These are phyloP conservation scores for Sturnus vulgaris DNA, from an alignment of 2,113 vertebrate species.

Conservation along the genomic window DNA sequence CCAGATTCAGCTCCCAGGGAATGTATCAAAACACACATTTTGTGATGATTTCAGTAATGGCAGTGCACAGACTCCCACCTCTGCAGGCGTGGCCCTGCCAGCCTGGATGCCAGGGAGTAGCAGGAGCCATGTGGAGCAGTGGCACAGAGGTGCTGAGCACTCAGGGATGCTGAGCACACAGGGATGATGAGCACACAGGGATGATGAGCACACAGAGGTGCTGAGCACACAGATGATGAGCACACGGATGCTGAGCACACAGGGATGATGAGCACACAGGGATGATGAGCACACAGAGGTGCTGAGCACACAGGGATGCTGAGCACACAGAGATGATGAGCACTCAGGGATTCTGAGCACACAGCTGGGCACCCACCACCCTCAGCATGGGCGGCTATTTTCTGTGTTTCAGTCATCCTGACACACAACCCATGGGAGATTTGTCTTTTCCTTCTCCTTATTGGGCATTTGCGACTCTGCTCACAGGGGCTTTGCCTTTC, in stretches of 20 bases:
- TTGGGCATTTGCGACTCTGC: too few relatives aligned
- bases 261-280: neutral
- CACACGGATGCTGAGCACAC: neutral
- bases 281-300: neutral
- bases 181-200: too few relatives aligned
- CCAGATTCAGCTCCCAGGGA: neutral
- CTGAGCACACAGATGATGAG: neutral
- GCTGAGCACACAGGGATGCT: neutral
- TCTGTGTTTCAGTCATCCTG: neutral
- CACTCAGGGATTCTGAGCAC: neutral
- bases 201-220: neutral
- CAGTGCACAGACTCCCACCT: neutral
- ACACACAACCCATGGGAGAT: neutral
- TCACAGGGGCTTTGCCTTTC: neutral
- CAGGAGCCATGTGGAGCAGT: neutral
- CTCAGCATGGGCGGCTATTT: fast-evolving
- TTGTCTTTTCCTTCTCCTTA: neutral
- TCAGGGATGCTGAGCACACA: neutral
- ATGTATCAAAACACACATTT: fast-evolving
- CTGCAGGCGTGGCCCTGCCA: fast-evolving
- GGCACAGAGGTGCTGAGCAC: neutral
- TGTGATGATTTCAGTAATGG: neutral
- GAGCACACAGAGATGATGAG: neutral
- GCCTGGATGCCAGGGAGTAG: neutral
- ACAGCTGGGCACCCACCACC: neutral